phyloP scores from a whole-genome alignment of 2,888 invertebrate species.

The Anthrax anthrax region DNA sequence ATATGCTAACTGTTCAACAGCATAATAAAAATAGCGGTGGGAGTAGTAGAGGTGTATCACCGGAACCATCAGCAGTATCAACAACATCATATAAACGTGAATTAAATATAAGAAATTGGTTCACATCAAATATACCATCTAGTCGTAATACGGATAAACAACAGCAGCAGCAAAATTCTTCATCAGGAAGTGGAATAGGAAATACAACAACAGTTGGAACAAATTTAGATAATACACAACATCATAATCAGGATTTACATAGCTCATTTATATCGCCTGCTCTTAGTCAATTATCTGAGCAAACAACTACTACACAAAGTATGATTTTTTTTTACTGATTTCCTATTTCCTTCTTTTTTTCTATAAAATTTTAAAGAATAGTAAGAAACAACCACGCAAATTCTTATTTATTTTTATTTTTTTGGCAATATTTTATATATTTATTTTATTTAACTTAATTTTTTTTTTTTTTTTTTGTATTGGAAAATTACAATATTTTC shows the following conservation, averaged over 20 bases:
- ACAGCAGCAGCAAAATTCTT: constrained; percentile 11
- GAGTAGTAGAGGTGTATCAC: constrained; percentile 13
- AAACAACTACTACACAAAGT: constrained; percentile 16
- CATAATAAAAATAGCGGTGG: constrained; percentile 10
- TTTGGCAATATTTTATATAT: too few species aligned
- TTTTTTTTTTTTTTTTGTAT: too few species aligned
- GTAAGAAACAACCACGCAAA: too few species aligned
- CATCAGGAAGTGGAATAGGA: constrained; percentile 3
- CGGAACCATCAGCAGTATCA: constrained; percentile 12
- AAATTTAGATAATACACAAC: constrained; percentile 16
- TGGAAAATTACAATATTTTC: too few species aligned
- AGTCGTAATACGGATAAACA: constrained; percentile 15
- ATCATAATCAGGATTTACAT: constrained; percentile 26
- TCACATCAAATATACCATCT: constrained; percentile 20
- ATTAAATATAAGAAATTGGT: constrained; percentile 26
- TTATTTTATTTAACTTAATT: too few species aligned
- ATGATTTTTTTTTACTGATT: constrained; percentile 8
- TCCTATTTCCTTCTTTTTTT: too few species aligned
- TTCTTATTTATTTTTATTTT: too few species aligned
- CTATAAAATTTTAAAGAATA: too few species aligned
- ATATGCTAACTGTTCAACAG: constrained; percentile 4
- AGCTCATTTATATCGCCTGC: constrained; percentile 30
- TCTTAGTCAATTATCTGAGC: constrained; percentile 22
- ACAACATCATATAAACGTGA: constrained; percentile 17
- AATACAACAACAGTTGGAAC: constrained; percentile 24